Evolutionary conservation across 2,797 vertebrate species (phyloP).

Genomic region (Octomys mimax): DNA sequence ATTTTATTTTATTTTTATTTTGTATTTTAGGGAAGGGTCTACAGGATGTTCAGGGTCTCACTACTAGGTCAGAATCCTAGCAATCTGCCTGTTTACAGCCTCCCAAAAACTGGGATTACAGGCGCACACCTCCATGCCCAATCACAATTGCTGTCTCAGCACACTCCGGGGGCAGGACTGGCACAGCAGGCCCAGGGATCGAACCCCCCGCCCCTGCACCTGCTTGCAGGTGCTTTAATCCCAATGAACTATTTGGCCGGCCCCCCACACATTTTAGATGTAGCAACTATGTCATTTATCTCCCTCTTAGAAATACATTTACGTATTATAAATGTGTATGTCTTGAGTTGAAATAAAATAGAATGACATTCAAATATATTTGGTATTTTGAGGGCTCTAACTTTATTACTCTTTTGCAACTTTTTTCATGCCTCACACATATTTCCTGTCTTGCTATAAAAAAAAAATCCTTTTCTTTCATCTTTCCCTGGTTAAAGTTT

Average conservation of each 20-base stretch:
- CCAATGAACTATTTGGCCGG: too few species aligned
- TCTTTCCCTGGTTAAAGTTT: neutral
- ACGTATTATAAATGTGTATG: neutral
- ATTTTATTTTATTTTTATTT: neutral
- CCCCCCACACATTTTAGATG: neutral
- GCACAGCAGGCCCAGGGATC: too few species aligned
- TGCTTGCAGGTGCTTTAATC: too few species aligned
- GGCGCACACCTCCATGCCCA: too few species aligned
- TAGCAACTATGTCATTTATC: neutral
- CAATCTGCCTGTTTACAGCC: too few species aligned
- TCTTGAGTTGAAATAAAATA: conserved; percentile 4
- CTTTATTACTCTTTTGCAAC: neutral
- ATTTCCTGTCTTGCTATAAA: neutral
- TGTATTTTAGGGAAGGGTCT: too few species aligned
- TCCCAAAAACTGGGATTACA: too few species aligned
- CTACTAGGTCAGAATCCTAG: too few species aligned
- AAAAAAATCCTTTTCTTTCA: neutral
- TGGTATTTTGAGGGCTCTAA: neutral
- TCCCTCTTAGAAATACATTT: neutral
- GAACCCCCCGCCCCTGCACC: too few species aligned
- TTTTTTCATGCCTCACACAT: neutral
- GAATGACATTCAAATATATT: neutral
- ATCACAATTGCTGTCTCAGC: too few species aligned
- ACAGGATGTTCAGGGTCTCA: too few species aligned
- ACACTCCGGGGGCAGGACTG: too few species aligned